Evolutionary conservation across 2,113 vertebrate genomes (phyloP).

Genomic region (Sakesphorus luctuosus): DNA sequence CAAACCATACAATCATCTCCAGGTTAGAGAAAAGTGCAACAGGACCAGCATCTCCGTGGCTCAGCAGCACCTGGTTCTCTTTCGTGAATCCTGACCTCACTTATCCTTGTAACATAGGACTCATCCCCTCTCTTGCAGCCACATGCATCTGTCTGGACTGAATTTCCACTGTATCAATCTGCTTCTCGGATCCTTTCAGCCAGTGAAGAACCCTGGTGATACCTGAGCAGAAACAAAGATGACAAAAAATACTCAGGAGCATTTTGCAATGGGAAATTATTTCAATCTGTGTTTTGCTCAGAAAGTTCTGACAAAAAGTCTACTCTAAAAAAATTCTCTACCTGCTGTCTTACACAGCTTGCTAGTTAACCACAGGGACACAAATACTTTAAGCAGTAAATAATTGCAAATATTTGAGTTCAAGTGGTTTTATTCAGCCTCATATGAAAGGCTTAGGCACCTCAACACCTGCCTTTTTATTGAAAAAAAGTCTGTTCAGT

Average conservation of each 20-base stretch:
- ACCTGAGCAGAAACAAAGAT: neutral
- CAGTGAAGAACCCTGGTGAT: neutral
- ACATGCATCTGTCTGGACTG: neutral
- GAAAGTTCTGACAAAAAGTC: neutral
- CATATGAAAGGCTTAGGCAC: neutral
- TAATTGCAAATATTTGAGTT: neutral
- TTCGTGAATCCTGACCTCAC: neutral
- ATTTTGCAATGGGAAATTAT: neutral
- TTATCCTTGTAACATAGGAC: neutral
- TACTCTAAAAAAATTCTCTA: neutral
- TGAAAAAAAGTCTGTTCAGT: neutral
- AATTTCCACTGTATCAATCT: neutral
- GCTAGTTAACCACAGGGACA: neutral
- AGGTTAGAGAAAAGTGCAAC: neutral
- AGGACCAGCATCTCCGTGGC: neutral
- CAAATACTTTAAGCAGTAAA: neutral
- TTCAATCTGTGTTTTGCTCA: neutral
- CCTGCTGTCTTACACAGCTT: neutral
- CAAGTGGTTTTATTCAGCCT: neutral
- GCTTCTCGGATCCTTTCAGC: neutral
- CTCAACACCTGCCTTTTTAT: neutral
- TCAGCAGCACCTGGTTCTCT: neutral
- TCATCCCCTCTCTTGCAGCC: neutral
- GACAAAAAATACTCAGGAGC: neutral
- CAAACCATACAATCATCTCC: neutral